Evolutionary conservation across 2,113 vertebrate genomes (phyloP), one percentile per base, ranked within the genome.

Genomic region (Chaenogobius annularis): DNA sequence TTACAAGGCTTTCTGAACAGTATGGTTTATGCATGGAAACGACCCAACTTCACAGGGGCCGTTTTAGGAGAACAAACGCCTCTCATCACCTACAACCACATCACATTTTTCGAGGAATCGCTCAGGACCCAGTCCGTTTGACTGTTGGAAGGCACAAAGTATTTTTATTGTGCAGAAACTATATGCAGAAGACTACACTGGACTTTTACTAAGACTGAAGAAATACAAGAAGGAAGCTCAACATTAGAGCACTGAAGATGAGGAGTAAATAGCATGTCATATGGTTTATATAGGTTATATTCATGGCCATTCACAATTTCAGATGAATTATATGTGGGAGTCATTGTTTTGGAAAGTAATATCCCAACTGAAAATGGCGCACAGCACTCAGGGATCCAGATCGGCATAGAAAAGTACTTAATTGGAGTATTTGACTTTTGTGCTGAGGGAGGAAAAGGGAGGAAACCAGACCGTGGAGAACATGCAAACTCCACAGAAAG

Each of bases 1-100:
- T 91, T 95, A 5, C 94, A 95, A 52, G 95, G 95, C 0, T 93
- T 94, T 69, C 86, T 94, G 75, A 94, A 95, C 90, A 92, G 92
- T 6, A 66, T 95, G 75, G 93, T 90, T 22, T 95, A 95, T 0
- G 94, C 92, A 1, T 95, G 95, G 94, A 75, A 79, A 55, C 78
- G 95, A 11, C 86, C 80, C 0, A 94, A 95, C 70, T 96, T 95
- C 89, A 92, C 89, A 0, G 79, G 77, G 44, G 93, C 91, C 0
- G 85, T 89, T 6, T 35, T 87, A 0, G 90, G 91, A 7, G 87
- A 90, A 75, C 80, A 65, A 3, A 72, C 73, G 7, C 83, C 85
- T 0, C 83, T 88, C 68, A 2, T 80, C 68, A 37, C 5, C 0
- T 56, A 82, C 2, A 1, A 83, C 47, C 65, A 10, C 46, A 47